A percentile compares a stretch with the other conserved stretches of the same genome.
phyloP scores from a whole-genome alignment of 2,888 invertebrate genomes.

The Pandemis cinnamomeana region DNA sequence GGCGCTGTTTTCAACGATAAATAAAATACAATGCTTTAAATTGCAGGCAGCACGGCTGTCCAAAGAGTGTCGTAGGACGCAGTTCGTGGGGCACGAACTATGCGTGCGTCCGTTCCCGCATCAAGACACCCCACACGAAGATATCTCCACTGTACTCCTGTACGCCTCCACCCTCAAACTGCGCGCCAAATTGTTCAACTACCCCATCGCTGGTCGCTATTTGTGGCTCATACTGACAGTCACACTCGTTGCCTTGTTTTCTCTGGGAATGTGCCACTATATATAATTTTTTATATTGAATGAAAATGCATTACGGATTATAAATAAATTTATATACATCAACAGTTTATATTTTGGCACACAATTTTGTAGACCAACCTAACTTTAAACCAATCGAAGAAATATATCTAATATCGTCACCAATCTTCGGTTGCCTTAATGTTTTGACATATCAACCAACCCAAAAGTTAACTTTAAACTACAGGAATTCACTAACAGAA shows the following conservation, averaged over 20 bases:
- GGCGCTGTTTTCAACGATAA: not conserved
- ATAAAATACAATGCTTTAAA: slow-evolving; percentile 28
- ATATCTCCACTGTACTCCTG: slow-evolving; percentile 90
- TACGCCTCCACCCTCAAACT: slow-evolving; percentile 90
- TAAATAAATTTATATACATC: slow-evolving; percentile 46
- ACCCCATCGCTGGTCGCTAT: slow-evolving; percentile 89
- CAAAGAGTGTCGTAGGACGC: slow-evolving; percentile 88
- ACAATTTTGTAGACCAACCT: not conserved
- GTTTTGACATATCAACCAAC: not conserved
- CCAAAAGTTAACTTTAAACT: not conserved
- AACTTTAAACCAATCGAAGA: not conserved
- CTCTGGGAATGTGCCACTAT: slow-evolving; percentile 89
- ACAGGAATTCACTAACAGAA: slow-evolving; percentile 35
- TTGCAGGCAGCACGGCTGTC: slow-evolving; percentile 90
- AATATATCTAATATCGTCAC: not conserved
- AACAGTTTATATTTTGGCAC: slow-evolving; percentile 52
- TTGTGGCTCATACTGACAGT: slow-evolving; percentile 86
- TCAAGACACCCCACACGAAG: slow-evolving; percentile 89
- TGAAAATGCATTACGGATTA: slow-evolving; percentile 40
- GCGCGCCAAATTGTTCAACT: slow-evolving; percentile 89
- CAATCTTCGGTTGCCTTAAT: not conserved
- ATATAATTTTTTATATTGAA: slow-evolving; percentile 66
- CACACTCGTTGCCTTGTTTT: slow-evolving; percentile 85
- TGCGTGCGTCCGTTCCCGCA: slow-evolving; percentile 91
- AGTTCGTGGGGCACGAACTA: slow-evolving; percentile 90